Percentiles rank a stretch among this genome's conserved stretches.
Evolutionary conservation across 1,140 invertebrate genomes (phyloP).

Genomic region (Drosophila lini): DNA sequence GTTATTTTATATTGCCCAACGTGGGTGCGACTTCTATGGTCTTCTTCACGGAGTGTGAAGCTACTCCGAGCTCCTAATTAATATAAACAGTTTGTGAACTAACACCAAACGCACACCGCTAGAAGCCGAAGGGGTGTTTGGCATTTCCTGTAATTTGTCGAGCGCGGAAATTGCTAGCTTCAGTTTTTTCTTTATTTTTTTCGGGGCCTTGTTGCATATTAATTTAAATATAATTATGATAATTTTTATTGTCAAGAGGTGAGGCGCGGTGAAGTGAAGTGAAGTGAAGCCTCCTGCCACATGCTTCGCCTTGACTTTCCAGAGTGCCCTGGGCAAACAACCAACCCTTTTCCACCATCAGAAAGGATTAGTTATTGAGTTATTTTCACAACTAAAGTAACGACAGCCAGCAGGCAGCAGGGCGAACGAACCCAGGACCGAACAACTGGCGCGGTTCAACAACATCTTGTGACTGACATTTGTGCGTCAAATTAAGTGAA

Average conservation of each 20-base stretch:
- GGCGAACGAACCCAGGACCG: slow-evolving; percentile 39
- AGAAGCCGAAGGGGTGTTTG: slow-evolving; percentile 49
- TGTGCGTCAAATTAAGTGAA: slow-evolving; percentile 83
- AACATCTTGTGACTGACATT: slow-evolving; percentile 76
- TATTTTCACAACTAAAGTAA: slow-evolving; percentile 75
- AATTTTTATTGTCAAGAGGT: slow-evolving; percentile 78
- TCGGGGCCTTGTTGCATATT: slow-evolving; percentile 73
- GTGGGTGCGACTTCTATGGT: slow-evolving; percentile 43
- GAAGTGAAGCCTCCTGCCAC: slow-evolving; percentile 51
- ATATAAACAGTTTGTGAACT: slow-evolving; percentile 57
- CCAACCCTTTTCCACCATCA: slow-evolving; percentile 60
- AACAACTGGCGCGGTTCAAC: slow-evolving; percentile 55
- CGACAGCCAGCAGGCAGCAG: slow-evolving; percentile 39
- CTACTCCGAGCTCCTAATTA: slow-evolving; percentile 48
- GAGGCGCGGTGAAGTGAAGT: neutral
- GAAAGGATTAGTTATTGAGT: slow-evolving; percentile 82
- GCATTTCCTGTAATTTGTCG: slow-evolving; percentile 81
- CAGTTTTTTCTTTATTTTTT: slow-evolving; percentile 14
- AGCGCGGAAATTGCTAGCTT: slow-evolving; percentile 65
- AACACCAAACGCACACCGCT: slow-evolving; percentile 35
- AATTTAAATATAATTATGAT: slow-evolving; percentile 83
- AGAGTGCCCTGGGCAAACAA: slow-evolving; percentile 65
- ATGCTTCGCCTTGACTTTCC: slow-evolving; percentile 48
- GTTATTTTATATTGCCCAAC: slow-evolving; percentile 10
- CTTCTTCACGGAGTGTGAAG: slow-evolving; percentile 39